Evolutionary conservation across 1,140 invertebrate species (phyloP).

Genomic region (Luehdorfia chinensis): DNA sequence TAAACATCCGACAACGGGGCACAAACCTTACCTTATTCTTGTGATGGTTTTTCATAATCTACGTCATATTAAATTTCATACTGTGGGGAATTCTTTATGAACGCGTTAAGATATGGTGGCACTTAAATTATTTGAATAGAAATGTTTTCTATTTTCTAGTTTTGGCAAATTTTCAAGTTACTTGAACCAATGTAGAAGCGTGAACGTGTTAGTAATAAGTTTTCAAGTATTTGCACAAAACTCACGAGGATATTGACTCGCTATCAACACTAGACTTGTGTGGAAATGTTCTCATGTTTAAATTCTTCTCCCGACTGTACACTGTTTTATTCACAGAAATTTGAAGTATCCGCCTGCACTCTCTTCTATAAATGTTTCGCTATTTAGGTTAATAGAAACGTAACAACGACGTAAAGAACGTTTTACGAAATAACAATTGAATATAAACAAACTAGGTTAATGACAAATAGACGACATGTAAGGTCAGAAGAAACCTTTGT

Average conservation of each 20-base stretch:
- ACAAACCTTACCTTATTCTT: too few relatives aligned
- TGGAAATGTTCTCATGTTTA: background rate
- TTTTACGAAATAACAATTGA: slow-evolving; percentile 15
- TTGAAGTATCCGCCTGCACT: too few relatives aligned
- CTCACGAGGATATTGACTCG: slow-evolving; percentile 34
- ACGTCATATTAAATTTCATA: too few relatives aligned
- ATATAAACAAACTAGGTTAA: slow-evolving; percentile 23
- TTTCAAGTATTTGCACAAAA: slow-evolving; percentile 30
- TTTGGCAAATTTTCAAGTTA: slow-evolving; percentile 14
- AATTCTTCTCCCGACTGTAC: too few relatives aligned
- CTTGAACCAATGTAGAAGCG: slow-evolving; percentile 15
- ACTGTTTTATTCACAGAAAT: too few relatives aligned
- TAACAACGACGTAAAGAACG: background rate
- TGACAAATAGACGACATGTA: slow-evolving; percentile 15
- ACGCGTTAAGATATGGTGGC: too few relatives aligned
- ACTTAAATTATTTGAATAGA: slow-evolving; percentile 5
- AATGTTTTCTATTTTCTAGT: slow-evolving; percentile 1
- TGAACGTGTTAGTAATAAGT: slow-evolving; percentile 22
- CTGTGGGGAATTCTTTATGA: too few relatives aligned
- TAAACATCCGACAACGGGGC: too few relatives aligned
- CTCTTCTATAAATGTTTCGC: too few relatives aligned
- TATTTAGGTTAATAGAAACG: slow-evolving; percentile 25
- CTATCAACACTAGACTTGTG: slow-evolving; percentile 4
- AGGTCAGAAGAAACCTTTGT: background rate
- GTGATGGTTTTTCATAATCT: too few relatives aligned